phyloP scores from a whole-genome alignment of 2,113 vertebrate species.

The Heterochromis multidens region DNA sequence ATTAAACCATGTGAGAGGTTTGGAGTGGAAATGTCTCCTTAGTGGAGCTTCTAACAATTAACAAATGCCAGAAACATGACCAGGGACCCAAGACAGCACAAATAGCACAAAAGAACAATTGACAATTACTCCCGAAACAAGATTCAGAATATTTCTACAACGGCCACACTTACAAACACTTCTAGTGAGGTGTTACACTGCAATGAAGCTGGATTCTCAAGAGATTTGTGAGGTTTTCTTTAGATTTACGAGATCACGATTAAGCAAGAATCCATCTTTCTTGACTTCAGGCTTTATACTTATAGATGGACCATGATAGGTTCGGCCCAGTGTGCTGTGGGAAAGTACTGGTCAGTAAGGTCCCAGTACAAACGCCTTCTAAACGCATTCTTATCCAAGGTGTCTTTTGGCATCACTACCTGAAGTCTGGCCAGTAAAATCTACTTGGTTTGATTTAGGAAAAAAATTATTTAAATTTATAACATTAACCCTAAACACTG shows the following conservation, averaged over 20 bases:
- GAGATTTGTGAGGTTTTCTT: neutral
- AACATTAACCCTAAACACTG: too few relatives aligned
- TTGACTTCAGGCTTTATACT: neutral
- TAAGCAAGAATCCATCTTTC: neutral
- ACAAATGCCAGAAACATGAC: neutral
- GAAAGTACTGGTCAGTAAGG: neutral
- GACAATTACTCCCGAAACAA: neutral
- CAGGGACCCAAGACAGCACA: neutral
- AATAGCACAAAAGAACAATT: neutral
- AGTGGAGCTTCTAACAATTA: neutral
- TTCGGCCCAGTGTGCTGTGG: neutral
- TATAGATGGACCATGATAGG: neutral
- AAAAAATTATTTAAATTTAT: too few relatives aligned
- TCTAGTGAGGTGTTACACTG: fast-evolving
- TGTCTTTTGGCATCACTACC: neutral
- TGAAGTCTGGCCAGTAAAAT: neutral
- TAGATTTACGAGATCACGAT: neutral
- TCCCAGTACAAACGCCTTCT: neutral
- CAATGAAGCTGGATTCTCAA: neutral
- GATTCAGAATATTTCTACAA: neutral
- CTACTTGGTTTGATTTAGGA: neutral
- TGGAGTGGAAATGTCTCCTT: neutral
- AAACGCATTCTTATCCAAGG: neutral
- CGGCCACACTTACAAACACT: neutral
- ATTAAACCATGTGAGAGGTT: neutral